Evolutionary conservation across 1,140 invertebrate genomes (phyloP).

Genomic region (Pararge aegeria): DNA sequence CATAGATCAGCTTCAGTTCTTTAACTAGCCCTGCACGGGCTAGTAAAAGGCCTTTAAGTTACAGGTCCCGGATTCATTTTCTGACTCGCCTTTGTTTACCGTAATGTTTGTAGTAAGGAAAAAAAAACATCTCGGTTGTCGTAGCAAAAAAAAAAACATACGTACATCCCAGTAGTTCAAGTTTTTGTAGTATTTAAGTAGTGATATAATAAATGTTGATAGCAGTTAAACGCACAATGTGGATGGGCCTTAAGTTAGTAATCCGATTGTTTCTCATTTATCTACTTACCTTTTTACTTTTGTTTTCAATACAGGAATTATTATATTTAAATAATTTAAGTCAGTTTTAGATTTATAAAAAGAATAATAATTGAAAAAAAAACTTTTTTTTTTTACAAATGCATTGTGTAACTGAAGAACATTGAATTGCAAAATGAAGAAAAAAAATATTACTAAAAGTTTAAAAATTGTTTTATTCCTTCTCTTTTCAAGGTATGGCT

Average conservation of each 20-base stretch:
- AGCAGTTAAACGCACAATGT: neutral
- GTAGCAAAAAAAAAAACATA: no score
- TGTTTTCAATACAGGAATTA: conserved; percentile 20
- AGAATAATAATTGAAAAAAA: conserved; percentile 9
- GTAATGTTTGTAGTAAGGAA: no score
- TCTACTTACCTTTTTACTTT: neutral
- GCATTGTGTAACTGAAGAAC: neutral
- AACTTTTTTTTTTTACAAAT: neutral
- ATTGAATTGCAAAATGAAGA: neutral
- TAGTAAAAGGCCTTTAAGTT: no score
- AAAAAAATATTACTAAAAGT: conserved; percentile 4
- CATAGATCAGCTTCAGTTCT: no score
- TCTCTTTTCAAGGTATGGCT: neutral
- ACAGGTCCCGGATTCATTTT: no score
- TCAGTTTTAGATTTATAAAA: neutral
- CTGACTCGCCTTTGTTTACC: no score
- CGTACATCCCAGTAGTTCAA: no score
- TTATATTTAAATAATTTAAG: conserved; percentile 3
- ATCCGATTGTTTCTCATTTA: neutral
- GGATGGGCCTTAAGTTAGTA: neutral
- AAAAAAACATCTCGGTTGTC: no score
- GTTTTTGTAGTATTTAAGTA: no score
- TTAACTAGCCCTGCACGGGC: no score
- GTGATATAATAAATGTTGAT: neutral
- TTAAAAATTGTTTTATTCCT: neutral